phyloP scores from a whole-genome alignment of 2,113 vertebrate genomes.

The Anarhynchus alexandrinus region DNA sequence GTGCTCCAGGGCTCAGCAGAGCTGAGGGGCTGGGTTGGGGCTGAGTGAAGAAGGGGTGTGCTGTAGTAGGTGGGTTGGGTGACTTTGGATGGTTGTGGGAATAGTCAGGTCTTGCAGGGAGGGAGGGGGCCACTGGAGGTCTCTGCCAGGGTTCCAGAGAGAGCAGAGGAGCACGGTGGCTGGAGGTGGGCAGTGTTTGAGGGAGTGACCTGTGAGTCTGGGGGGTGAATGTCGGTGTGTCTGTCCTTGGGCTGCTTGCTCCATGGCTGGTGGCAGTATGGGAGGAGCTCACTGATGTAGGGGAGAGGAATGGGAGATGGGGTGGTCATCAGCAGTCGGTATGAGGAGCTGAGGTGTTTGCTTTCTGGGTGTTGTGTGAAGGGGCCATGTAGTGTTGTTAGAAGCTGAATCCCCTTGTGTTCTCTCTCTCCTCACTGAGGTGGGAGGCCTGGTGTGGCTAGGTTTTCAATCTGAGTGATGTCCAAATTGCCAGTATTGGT shows the following conservation, averaged over 20 bases:
- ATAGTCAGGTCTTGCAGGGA: neutral
- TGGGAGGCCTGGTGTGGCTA: too few species aligned
- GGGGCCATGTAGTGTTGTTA: too few species aligned
- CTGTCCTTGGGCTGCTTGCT: rapidly evolving
- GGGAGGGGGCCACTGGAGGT: neutral
- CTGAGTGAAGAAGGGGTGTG: neutral
- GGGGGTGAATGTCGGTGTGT: neutral
- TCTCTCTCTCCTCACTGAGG: too few species aligned
- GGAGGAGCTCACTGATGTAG: neutral
- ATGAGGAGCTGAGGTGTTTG: neutral
- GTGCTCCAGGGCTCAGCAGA: rapidly evolving
- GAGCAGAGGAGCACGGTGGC: neutral
- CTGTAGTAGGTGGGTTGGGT: neutral
- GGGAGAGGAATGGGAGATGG: neutral
- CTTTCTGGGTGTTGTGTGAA: too few species aligned
- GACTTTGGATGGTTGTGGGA: too few species aligned
- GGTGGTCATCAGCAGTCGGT: rapidly evolving
- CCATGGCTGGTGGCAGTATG: neutral
- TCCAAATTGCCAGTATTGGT: too few species aligned
- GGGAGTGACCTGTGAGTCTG: rapidly evolving
- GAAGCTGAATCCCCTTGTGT: too few species aligned
- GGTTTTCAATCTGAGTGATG: too few species aligned
- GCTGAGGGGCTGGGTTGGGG: rapidly evolving
- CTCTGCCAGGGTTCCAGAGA: neutral
- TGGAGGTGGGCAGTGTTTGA: rapidly evolving